Percentiles rank a stretch among this genome's conserved stretches.
phyloP scores from a whole-genome alignment of 2,113 vertebrate genomes.

The Saguinus midas region DNA sequence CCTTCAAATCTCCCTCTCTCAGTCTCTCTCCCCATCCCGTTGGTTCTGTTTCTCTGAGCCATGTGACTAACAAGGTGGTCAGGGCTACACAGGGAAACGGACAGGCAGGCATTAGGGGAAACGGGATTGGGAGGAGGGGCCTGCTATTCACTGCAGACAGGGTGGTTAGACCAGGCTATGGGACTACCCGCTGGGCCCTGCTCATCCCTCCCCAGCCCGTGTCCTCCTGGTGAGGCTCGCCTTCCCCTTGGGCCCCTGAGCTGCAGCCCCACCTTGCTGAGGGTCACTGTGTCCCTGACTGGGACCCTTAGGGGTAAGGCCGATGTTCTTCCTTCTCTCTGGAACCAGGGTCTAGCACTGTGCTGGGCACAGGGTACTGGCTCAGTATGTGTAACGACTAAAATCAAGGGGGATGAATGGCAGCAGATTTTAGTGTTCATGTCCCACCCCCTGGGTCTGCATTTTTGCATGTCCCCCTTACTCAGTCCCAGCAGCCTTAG shows the following conservation, averaged over 20 bases:
- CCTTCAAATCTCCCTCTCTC: background rate
- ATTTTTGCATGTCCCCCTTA: accelerated
- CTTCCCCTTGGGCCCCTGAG: too few relatives aligned
- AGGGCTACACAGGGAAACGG: background rate
- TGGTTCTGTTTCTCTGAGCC: background rate
- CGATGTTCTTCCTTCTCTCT: background rate
- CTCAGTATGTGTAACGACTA: accelerated
- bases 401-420: background rate
- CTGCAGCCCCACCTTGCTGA: accelerated
- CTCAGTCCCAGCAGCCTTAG: background rate
- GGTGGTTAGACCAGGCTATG: background rate
- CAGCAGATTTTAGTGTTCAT: background rate
- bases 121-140: background rate
- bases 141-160: background rate
- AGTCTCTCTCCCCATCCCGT: background rate
- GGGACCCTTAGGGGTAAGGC: background rate
- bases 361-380: background rate
- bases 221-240: background rate
- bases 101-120: too few relatives aligned
- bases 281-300: background rate
- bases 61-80: background rate
- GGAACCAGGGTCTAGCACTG: background rate
- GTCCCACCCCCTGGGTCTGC: background rate
- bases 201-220: background rate
- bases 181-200: background rate